These are phyloP conservation scores for Oryzias melastigma DNA, from an alignment of 2,113 vertebrate genomes.

Conservation along the genomic window DNA sequence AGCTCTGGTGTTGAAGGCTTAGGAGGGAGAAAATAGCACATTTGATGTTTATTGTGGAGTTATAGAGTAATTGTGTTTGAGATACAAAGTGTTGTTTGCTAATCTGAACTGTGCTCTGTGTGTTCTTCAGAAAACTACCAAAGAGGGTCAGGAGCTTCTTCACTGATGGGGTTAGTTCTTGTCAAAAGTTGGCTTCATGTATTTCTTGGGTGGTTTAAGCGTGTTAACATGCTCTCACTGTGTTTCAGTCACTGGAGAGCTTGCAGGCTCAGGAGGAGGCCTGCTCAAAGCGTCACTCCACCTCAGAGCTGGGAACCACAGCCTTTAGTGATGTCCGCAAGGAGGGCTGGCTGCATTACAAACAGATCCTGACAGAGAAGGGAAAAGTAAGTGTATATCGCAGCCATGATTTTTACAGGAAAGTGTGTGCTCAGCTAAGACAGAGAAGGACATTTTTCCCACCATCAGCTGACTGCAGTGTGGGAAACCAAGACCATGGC, in stretches of 20 bases:
- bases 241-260: slow-evolving; percentile 87
- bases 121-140: slow-evolving; percentile 84
- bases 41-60: too few relatives aligned
- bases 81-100: not conserved
- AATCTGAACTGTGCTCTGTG: slow-evolving; percentile 11
- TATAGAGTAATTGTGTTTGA: too few relatives aligned
- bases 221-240: not conserved
- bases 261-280: slow-evolving; percentile 84
- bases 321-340: slow-evolving; percentile 86
- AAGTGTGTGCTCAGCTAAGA: not conserved
- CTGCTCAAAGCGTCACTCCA: slow-evolving; percentile 88
- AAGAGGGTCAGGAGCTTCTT: slow-evolving; percentile 96
- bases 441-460: not conserved
- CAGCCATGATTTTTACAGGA: too few relatives aligned
- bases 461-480: not conserved
- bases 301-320: slow-evolving; percentile 88
- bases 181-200: not conserved
- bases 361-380: slow-evolving; percentile 96
- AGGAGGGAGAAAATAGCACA: too few relatives aligned
- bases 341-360: slow-evolving; percentile 96
- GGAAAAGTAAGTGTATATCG: slow-evolving; percentile 82
- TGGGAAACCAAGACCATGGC: too few relatives aligned
- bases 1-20: too few relatives aligned
- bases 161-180: slow-evolving; percentile 87
- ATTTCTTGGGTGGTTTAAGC: not conserved